Base-by-base conservation (phyloP, 2,797 vertebrate species). In the Natrix natrix region DNA sequence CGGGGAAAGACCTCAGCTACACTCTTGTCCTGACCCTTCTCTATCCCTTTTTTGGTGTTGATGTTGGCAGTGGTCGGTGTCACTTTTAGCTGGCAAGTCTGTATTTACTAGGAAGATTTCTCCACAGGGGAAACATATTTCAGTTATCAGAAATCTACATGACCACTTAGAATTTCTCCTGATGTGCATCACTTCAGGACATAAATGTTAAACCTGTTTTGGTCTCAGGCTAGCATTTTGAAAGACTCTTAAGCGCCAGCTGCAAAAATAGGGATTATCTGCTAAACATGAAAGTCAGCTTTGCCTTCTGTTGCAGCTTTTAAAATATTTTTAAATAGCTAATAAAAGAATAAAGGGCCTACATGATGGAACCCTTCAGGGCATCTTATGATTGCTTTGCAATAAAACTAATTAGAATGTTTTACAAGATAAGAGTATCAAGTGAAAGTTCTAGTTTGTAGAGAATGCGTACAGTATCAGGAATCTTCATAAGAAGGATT, bases 221-320 rank as follows among this genome's bases (percentile, higher is more conserved):
- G 7, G 17, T 83, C 48, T 3, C 11, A 60, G 69, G 87, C n/a
- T 87, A 91, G 83, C 43, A 91, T 93, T 55, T 5, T 8, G 14
- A 94, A 69, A 91, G 90, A 83, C 66, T 90, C 4, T 0, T 0
- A 28, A 88, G 92, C 83, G 37, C 69, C 6, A 59, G 57, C 54
- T n/a, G 55, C 17, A 55, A 8, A n/a, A 92, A 78, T 66, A 91
- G 57, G 94, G 95, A 86, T 90, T 48, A 90, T 89, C 60, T 94
- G 54, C 12, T 74, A 93, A 91, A 22, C 88, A 83, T 1, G 56
- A 69, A 93, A 91, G 60, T 56, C 20, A 89, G 11, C 10, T 4
- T 1, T 1, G 26, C 56, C 91, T 78, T 89, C 32, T 89, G 1
- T 59, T 78, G 11, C 22, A 13, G 6, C 60, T 57, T 91, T 8